Conservation (phyloP, 1,140 invertebrate species). For the Rhynchophorus ferrugineus region DNA sequence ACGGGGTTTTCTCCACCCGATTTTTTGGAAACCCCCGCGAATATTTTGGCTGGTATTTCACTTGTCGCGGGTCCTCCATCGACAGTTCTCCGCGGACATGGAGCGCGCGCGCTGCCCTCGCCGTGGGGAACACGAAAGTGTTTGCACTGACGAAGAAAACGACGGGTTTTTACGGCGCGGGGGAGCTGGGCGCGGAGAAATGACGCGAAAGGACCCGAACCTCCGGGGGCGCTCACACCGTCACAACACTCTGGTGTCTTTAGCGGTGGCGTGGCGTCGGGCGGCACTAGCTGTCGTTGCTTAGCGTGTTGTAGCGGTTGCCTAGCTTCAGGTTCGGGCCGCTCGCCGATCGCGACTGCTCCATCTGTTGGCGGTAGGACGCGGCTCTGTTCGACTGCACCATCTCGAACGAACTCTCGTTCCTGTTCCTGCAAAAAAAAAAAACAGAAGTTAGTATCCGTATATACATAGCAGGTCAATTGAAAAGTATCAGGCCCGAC, state of each 20-base stretch:
- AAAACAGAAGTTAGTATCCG: not conserved
- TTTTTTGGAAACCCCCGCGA: too few relatives aligned
- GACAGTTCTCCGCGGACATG: too few relatives aligned
- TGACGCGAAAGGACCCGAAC: not conserved
- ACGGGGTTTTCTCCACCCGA: too few relatives aligned
- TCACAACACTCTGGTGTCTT: not conserved
- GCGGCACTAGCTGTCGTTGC: constrained; percentile 40
- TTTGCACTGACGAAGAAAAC: too few relatives aligned
- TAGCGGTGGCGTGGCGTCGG: not conserved
- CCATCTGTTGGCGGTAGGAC: constrained; percentile 33
- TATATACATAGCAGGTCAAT: too few relatives aligned
- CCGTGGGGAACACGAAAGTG: too few relatives aligned
- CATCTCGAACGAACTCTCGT: constrained; percentile 52
- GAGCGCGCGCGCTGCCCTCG: too few relatives aligned
- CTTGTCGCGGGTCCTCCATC: too few relatives aligned
- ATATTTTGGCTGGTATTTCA: too few relatives aligned
- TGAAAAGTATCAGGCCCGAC: too few relatives aligned
- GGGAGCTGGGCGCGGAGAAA: not conserved
- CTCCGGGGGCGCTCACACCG: too few relatives aligned
- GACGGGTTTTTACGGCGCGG: not conserved
- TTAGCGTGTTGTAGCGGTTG: constrained; percentile 44
- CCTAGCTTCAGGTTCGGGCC: constrained; percentile 48
- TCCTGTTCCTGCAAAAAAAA: constrained; percentile 43
- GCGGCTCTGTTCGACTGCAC: constrained; percentile 44
- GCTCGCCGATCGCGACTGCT: constrained; percentile 32